Conservation (phyloP, 2,797 vertebrate genomes). For the Poecile montanus region DNA sequence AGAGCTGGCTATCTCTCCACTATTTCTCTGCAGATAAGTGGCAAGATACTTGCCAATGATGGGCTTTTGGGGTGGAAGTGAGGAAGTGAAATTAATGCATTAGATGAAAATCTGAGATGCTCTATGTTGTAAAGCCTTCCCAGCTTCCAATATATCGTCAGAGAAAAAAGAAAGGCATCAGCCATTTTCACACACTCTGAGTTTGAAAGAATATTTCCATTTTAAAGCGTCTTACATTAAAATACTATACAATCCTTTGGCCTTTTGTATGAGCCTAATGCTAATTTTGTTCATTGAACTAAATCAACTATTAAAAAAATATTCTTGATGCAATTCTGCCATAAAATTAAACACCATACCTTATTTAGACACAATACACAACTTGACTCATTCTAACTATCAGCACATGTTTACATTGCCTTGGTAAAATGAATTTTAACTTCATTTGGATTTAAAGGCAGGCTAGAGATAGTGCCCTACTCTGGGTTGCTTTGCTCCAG, state of each 20-base stretch:
- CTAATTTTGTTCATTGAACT: background rate
- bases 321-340: background rate
- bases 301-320: background rate
- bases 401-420: background rate
- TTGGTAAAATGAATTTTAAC: background rate
- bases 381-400: background rate
- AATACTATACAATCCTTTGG: background rate
- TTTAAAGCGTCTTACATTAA: background rate
- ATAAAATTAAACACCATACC: background rate
- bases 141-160: background rate
- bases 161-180: background rate
- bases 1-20: background rate
- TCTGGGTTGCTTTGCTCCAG: background rate
- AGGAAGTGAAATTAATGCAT: background rate
- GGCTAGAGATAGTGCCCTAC: background rate
- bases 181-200: background rate
- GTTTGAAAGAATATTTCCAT: background rate
- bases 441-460: background rate
- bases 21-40: background rate
- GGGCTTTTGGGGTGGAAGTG: rapidly evolving
- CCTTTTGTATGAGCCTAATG: background rate
- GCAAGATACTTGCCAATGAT: background rate
- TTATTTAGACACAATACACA: background rate
- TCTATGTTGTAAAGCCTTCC: background rate
- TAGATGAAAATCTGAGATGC: background rate